These are phyloP conservation scores for Parus major DNA, from an alignment of 2,113 vertebrate genomes.

Conservation along the genomic window DNA sequence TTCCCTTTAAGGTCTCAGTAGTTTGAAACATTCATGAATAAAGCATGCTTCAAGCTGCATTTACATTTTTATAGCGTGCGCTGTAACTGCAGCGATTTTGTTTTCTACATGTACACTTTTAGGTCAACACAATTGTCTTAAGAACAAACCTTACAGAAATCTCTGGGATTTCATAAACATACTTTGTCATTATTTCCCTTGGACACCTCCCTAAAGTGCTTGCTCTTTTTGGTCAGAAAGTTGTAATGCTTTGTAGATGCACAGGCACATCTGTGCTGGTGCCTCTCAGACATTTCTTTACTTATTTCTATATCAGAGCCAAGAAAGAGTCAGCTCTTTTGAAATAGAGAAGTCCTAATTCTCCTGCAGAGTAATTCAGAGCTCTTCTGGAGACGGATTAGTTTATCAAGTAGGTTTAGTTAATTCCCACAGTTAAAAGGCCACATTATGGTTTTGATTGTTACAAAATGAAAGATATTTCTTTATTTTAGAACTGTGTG, in stretches of 20 bases:
- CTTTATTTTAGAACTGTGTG: not conserved
- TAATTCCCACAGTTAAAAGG: not conserved
- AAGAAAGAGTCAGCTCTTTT: not conserved
- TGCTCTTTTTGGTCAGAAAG: slow-evolving; percentile 4
- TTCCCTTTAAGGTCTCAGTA: slow-evolving; percentile 68
- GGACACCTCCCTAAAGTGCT: slow-evolving; percentile 1
- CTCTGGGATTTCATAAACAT: slow-evolving; percentile 56
- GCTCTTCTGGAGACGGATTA: not conserved
- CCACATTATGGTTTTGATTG: not conserved
- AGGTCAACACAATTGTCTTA: slow-evolving; percentile 57
- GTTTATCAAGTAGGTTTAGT: not conserved
- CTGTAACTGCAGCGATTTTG: slow-evolving; percentile 70
- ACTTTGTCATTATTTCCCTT: slow-evolving; percentile 52
- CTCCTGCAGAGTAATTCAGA: not conserved
- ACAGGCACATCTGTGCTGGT: not conserved
- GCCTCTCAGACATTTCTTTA: not conserved
- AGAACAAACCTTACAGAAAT: slow-evolving; percentile 64
- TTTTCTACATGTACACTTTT: slow-evolving; percentile 60
- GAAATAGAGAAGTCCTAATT: not conserved
- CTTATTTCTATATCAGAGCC: not conserved
- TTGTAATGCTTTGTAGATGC: not conserved
- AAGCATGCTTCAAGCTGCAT: slow-evolving; percentile 69
- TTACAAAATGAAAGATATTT: not conserved
- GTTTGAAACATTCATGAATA: slow-evolving; percentile 77
- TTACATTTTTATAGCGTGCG: slow-evolving; percentile 75